These are phyloP conservation scores for Eudasyphora cyanicolor DNA, from an alignment of 2,888 invertebrate genomes.

Conservation along the genomic window DNA sequence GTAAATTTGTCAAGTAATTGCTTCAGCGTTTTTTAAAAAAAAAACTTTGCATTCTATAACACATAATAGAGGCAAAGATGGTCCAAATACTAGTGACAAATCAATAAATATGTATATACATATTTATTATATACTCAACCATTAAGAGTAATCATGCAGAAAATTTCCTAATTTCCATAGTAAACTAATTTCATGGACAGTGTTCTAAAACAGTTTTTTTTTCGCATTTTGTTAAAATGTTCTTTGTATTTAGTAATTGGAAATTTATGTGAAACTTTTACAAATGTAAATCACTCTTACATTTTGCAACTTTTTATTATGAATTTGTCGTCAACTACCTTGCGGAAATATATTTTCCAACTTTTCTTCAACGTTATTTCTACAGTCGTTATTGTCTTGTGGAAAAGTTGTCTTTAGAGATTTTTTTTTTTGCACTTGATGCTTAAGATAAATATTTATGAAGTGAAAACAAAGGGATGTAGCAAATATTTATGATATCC, in stretches of 20 bases:
- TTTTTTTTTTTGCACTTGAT: background rate
- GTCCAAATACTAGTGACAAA: too few species aligned
- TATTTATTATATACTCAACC: too few species aligned
- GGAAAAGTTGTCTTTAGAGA: background rate
- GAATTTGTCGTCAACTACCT: background rate
- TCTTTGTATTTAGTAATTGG: background rate
- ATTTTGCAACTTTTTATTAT: background rate
- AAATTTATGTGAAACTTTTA: background rate
- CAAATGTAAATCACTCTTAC: background rate
- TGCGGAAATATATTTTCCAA: background rate
- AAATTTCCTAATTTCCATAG: too few species aligned
- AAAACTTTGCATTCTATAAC: too few species aligned
- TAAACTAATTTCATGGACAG: too few species aligned
- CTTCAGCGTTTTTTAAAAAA: too few species aligned
- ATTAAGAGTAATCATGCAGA: too few species aligned
- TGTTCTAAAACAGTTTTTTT: too few species aligned
- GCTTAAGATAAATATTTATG: constrained; percentile 23
- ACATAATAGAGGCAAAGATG: too few species aligned
- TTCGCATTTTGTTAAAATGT: too few species aligned
- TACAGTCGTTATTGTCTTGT: background rate
- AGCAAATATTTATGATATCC: constrained; percentile 12
- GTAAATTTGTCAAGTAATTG: too few species aligned
- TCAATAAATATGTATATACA: too few species aligned
- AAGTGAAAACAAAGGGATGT: background rate
- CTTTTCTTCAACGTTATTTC: background rate